Evolutionary conservation across 2,797 vertebrate species (phyloP).

Genomic region (Peromyscus eremicus): DNA sequence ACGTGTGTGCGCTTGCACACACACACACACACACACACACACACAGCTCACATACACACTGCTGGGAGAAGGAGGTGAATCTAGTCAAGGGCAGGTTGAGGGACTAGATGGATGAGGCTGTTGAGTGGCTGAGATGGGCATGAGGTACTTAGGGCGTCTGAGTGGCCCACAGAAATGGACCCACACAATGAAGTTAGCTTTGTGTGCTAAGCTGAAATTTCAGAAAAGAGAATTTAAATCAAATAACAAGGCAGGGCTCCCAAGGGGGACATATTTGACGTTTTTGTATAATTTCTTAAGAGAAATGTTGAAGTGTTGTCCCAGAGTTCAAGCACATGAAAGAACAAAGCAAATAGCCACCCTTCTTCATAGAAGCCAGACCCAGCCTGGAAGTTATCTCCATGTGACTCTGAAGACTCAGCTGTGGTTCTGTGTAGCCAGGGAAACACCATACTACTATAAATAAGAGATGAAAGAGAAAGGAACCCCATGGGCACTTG

Average conservation of each 20-base stretch:
- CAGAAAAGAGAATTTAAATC: not conserved
- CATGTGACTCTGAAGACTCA: not conserved
- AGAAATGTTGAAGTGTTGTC: not conserved
- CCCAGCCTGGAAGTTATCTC: not conserved
- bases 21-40: not conserved
- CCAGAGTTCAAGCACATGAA: not conserved
- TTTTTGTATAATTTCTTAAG: not conserved
- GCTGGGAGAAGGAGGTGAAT: not conserved
- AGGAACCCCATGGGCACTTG: not conserved
- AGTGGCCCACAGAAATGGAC: too few species aligned
- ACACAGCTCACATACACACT: not conserved
- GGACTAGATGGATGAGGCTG: accelerated
- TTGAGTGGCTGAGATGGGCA: accelerated
- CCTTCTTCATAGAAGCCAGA: not conserved
- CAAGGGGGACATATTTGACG: not conserved
- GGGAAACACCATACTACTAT: not conserved
- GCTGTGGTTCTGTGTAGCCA: not conserved
- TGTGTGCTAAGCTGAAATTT: not conserved
- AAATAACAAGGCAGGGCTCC: not conserved
- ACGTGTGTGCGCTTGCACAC: not conserved
- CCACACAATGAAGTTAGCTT: not conserved
- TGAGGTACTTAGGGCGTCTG: accelerated
- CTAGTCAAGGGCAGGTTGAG: accelerated
- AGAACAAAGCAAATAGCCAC: not conserved
- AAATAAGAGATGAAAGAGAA: not conserved